These are phyloP conservation scores for Prorops nasuta DNA, from an alignment of 1,140 invertebrate genomes.

Conservation along the genomic window DNA sequence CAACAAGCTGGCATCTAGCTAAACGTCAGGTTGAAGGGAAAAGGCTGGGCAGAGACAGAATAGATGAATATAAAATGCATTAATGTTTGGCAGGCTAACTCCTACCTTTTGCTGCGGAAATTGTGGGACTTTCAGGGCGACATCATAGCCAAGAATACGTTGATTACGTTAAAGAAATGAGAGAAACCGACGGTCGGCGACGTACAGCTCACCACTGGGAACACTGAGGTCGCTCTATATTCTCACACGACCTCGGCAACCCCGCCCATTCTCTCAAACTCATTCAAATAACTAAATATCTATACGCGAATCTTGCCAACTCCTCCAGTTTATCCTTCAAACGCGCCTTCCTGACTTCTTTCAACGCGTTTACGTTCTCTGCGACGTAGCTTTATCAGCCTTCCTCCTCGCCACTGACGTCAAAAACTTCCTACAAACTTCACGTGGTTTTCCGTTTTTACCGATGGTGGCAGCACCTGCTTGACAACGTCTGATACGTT, in stretches of 20 bases:
- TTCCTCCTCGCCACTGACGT: constrained; percentile 21
- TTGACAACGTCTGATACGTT: too few species aligned
- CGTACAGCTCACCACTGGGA: constrained; percentile 30
- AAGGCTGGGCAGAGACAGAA: constrained; percentile 10
- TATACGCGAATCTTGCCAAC: too few species aligned
- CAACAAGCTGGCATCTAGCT: too few species aligned
- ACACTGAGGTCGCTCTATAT: constrained; percentile 35
- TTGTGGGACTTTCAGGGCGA: constrained; percentile 20
- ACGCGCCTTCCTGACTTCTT: too few species aligned
- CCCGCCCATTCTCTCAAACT: constrained; percentile 23
- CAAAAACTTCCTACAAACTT: constrained; percentile 16
- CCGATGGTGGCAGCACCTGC: constrained; percentile 19
- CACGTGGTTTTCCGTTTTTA: constrained; percentile 6
- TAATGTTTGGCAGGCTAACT: constrained; percentile 27
- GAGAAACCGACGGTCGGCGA: constrained; percentile 30
- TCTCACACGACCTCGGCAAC: constrained; percentile 23
- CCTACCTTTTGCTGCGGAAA: constrained; percentile 28
- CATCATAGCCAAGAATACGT: constrained; percentile 24
- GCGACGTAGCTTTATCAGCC: constrained; percentile 17
- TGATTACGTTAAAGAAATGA: constrained; percentile 12
- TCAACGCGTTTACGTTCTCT: constrained; percentile 16
- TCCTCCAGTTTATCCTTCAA: too few species aligned
- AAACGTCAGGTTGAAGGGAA: too few species aligned
- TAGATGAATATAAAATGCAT: constrained; percentile 8
- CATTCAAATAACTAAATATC: constrained; percentile 10